A percentile compares a stretch with the other conserved stretches of the same genome.
These are phyloP conservation scores for Drosophila ogumai DNA, from an alignment of 1,140 invertebrate genomes.

Conservation along the genomic window DNA sequence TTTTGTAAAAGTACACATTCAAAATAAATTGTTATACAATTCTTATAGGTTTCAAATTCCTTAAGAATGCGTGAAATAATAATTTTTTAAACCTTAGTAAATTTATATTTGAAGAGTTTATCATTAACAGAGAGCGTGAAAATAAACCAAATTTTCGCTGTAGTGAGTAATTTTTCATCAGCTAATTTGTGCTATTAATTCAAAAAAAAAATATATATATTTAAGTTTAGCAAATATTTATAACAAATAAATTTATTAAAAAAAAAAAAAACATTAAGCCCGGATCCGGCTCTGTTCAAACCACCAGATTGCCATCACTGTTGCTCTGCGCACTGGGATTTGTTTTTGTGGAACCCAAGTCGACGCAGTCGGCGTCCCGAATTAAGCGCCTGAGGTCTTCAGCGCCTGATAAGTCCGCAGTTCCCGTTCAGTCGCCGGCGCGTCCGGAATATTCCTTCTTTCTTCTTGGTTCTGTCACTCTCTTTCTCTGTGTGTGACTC, in stretches of 20 bases:
- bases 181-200: too few relatives aligned
- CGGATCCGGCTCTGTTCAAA: neutral
- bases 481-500: neutral
- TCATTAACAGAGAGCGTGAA: neutral
- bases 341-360: conserved; percentile 56
- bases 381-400: conserved; percentile 69
- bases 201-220: too few relatives aligned
- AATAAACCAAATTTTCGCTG: neutral
- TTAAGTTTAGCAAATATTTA: too few relatives aligned
- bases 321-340: conserved; percentile 64
- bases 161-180: neutral
- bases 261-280: neutral
- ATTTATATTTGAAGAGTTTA: neutral
- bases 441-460: conserved; percentile 35
- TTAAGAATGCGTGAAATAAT: too few relatives aligned
- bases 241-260: neutral
- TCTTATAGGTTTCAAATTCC: neutral
- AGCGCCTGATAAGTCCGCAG: conserved; percentile 67
- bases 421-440: conserved; percentile 47
- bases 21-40: neutral
- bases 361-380: conserved; percentile 47
- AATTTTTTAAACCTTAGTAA: too few relatives aligned
- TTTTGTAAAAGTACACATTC: neutral
- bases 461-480: neutral
- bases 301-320: conserved; percentile 29